Percentiles rank a stretch among this genome's conserved stretches.
Evolutionary conservation across 2,113 vertebrate species (phyloP).

Genomic region (Helogale parvula): DNA sequence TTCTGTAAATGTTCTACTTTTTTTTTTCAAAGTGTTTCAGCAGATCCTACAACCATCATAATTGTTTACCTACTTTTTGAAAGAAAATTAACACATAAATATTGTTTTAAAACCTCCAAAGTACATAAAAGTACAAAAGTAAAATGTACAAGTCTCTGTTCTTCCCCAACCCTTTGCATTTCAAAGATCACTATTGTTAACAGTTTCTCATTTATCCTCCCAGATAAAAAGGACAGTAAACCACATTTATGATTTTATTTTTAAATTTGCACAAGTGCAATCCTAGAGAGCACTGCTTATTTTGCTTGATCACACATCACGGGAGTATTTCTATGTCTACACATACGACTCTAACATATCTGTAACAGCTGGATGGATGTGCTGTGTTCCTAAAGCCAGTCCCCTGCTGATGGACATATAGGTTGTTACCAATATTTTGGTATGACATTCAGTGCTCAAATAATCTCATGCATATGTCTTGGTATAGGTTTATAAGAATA

Average conservation of each 20-base stretch:
- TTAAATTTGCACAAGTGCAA: neutral
- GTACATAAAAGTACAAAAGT: neutral
- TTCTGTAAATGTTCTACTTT: neutral
- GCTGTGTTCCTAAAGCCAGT: neutral
- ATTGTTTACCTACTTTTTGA: neutral
- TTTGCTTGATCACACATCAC: neutral
- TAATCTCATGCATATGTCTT: neutral
- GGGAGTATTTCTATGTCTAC: neutral
- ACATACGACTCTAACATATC: neutral
- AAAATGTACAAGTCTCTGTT: neutral
- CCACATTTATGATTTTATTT: neutral
- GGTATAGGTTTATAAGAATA: neutral
- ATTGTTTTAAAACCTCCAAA: neutral
- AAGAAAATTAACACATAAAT: neutral
- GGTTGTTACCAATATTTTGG: neutral
- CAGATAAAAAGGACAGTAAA: neutral
- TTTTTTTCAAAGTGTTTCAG: neutral
- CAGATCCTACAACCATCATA: neutral
- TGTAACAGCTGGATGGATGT: neutral
- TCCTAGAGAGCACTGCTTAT: neutral
- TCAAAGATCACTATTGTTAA: neutral
- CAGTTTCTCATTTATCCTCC: neutral
- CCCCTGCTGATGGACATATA: neutral
- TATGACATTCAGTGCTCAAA: neutral
- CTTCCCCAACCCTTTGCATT: neutral